Base-by-base conservation (phyloP, 2,797 vertebrate genomes). In the Adrianichthys oophorus region DNA sequence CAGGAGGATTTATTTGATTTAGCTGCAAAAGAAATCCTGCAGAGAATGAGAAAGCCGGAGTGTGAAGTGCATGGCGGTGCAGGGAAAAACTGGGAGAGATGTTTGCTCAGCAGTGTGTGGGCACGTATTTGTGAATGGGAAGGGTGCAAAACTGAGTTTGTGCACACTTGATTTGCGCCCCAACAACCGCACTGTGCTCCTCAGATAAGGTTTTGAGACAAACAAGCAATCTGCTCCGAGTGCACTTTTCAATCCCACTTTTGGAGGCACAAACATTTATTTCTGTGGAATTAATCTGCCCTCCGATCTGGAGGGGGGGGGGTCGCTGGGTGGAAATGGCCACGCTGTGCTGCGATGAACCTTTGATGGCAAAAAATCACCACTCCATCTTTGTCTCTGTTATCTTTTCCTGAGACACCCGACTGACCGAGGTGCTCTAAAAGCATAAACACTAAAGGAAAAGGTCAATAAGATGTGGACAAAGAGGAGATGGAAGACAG, bases 11-110 rank as follows among this genome's bases (percentile, higher is more conserved):
- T 52, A 58, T 63, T 68, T 41, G 56, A 57, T 69, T 70, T 54
- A 59, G 48, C 52, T 59, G 59, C 68, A 69, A 58, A 52, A 45
- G 64, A 65, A 76, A 57, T 62, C 77, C 14, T 14, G 48, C 43
- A 16, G 50, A 48, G 72, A 77, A 70, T 79, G 53, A 76, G 63
- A 58, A 84, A 74, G 45, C 55, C 49, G 55, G 46, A 50, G 71
- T 67, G 62, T 82, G 72, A 88, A 87, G 86, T 77, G 67, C 68
- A 70, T 84, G 74, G 71, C 71, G 52, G 71, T 70, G 57, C 62
- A 71, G 65, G 62, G 56, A 58, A 70, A 65, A 48, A 46, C 47
- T 50, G 62, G 44, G 21, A 62, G 51, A 68, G 70, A 59, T 74
- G 46, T 77, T 78, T 79, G 48, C 46, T 78, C 74, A 45, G 55